phyloP scores from a whole-genome alignment of 2,113 vertebrate genomes.

The Xyliphius kryptos region DNA sequence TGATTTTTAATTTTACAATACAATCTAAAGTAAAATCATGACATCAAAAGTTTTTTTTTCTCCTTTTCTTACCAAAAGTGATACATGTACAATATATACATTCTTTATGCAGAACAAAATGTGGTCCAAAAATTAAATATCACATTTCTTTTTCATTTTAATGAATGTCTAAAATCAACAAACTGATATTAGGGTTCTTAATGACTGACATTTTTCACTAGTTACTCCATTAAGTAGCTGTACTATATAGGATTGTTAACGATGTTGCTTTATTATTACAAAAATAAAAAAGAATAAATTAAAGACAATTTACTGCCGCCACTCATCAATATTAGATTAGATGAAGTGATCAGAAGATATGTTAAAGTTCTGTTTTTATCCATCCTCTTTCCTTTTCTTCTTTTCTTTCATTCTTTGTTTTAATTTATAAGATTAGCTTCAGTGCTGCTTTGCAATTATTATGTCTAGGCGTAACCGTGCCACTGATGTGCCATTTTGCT shows the following conservation, averaged over 20 bases:
- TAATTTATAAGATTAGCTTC: not conserved
- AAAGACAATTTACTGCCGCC: constrained; percentile 44
- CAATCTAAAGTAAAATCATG: constrained; percentile 44
- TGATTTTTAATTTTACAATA: constrained; percentile 45
- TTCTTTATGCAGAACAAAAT: constrained; percentile 55
- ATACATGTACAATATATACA: constrained; percentile 70
- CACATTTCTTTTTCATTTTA: constrained; percentile 12
- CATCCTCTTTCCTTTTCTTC: no score
- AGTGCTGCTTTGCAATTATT: not conserved
- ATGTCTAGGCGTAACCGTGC: no score
- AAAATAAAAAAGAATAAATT: constrained; percentile 54
- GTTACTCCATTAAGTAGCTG: constrained; percentile 71
- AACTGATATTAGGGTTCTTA: constrained; percentile 63
- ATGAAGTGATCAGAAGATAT: constrained; percentile 25
- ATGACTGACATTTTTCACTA: constrained; percentile 69
- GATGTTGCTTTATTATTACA: constrained; percentile 52
- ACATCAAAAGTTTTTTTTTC: constrained; percentile 45
- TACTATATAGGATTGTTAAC: constrained; percentile 66
- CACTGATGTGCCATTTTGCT: no score
- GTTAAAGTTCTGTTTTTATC: not conserved
- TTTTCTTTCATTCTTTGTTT: not conserved
- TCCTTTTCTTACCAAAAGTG: constrained; percentile 58
- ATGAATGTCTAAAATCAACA: constrained; percentile 67
- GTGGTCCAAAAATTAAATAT: constrained; percentile 46
- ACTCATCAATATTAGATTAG: constrained; percentile 31